Evolutionary conservation across 2,113 vertebrate genomes (phyloP).

Genomic region (Lampris incognitus): DNA sequence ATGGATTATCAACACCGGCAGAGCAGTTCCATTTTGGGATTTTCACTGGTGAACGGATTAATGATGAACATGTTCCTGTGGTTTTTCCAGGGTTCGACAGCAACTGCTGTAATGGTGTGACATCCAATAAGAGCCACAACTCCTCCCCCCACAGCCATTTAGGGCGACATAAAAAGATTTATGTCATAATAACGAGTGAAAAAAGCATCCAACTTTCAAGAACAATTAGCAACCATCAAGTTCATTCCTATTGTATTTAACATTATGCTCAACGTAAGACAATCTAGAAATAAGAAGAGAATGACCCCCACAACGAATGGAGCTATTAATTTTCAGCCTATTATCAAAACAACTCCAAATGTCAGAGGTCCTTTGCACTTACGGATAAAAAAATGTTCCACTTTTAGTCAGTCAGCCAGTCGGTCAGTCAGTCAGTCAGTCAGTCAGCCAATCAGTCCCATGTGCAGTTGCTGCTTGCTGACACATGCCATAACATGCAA

Average conservation of each 20-base stretch:
- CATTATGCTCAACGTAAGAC: no score
- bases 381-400: no score
- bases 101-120: conserved; percentile 97
- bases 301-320: no score
- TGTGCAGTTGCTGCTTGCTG: conserved; percentile 37
- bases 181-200: conserved; percentile 59
- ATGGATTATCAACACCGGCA: background rate
- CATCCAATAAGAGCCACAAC: conserved; percentile 89
- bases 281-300: no score
- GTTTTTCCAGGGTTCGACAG: conserved; percentile 87
- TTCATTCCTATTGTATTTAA: background rate
- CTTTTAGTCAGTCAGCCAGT: no score
- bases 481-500: conserved; percentile 73
- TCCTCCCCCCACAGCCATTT: conserved; percentile 89
- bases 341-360: no score
- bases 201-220: conserved; percentile 41
- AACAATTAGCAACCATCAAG: background rate
- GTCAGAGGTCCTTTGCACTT: no score
- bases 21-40: no score
- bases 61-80: background rate
- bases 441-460: conserved; percentile 8
- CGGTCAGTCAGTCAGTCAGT: no score
- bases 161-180: background rate
- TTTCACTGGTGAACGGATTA: background rate
- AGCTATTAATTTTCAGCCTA: no score